phyloP scores from a whole-genome alignment of 2,797 vertebrate species.

The Trematomus bernacchii region DNA sequence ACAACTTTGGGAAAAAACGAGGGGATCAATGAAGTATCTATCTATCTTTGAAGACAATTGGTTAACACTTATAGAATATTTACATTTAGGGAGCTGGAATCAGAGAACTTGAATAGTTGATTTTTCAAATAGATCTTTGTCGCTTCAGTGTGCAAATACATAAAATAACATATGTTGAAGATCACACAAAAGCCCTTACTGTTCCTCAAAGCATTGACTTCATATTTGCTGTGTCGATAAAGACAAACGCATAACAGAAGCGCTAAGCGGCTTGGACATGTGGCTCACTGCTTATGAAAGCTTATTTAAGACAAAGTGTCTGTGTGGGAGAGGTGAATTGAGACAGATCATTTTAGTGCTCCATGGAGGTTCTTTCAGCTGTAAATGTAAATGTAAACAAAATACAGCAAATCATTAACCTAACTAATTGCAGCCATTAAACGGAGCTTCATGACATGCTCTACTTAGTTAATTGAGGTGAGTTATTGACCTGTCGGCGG shows the following conservation, averaged over 20 bases:
- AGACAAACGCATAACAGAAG: neutral
- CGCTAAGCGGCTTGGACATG: neutral
- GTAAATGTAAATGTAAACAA: slow-evolving; percentile 61
- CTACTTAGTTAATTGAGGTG: slow-evolving; percentile 63
- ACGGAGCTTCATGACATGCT: slow-evolving; percentile 45
- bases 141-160: too few relatives aligned
- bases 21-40: too few relatives aligned
- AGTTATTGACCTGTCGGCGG: slow-evolving; percentile 66
- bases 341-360: slow-evolving; percentile 34
- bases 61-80: too few relatives aligned
- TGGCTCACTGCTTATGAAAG: slow-evolving; percentile 17
- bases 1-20: too few relatives aligned
- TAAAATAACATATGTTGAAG: neutral
- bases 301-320: slow-evolving; percentile 42
- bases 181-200: neutral
- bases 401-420: slow-evolving; percentile 64
- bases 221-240: slow-evolving; percentile 17
- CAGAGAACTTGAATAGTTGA: too few relatives aligned
- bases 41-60: too few relatives aligned
- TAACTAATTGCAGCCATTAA: slow-evolving; percentile 60
- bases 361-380: slow-evolving; percentile 44
- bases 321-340: slow-evolving; percentile 48
- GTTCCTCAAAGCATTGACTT: neutral
- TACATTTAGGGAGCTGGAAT: too few relatives aligned
- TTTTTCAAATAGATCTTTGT: too few relatives aligned